Conservation (phyloP, 2,797 vertebrate species). For the Antennarius maculatus region DNA sequence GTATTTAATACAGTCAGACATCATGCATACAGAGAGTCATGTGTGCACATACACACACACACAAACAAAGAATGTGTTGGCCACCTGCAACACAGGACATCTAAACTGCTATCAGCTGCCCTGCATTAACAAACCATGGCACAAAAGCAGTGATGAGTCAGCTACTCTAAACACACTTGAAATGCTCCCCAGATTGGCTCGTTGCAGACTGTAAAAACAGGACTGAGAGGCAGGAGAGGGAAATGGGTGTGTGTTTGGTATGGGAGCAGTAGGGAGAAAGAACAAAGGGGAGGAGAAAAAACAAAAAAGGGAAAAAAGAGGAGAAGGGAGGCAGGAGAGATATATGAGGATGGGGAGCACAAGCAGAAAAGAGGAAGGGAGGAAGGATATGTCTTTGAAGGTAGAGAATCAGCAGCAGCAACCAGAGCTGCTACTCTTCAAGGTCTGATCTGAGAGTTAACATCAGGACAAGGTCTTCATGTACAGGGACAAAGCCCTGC, state of each 20-base stretch:
- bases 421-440: slow-evolving; percentile 37
- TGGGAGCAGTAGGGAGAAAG: slow-evolving; percentile 21
- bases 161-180: slow-evolving; percentile 73
- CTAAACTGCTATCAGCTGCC: slow-evolving; percentile 64
- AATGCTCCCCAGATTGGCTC: slow-evolving; percentile 50
- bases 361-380: slow-evolving; percentile 21
- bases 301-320: slow-evolving; percentile 19
- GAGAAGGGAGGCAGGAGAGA: slow-evolving; percentile 28
- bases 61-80: slow-evolving; percentile 41
- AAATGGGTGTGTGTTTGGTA: slow-evolving; percentile 9
- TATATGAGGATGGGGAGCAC: slow-evolving; percentile 34
- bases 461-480: slow-evolving; percentile 46
- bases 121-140: slow-evolving; percentile 63
- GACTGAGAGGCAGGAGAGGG: slow-evolving; percentile 8
- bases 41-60: slow-evolving; percentile 29
- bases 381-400: slow-evolving; percentile 56
- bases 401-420: slow-evolving; percentile 47
- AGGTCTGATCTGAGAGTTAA: slow-evolving; percentile 53
- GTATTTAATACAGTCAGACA: slow-evolving; percentile 58
- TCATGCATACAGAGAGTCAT: slow-evolving; percentile 42
- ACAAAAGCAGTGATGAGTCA: slow-evolving; percentile 68
- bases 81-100: slow-evolving; percentile 66
- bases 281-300: slow-evolving; percentile 23
- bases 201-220: slow-evolving; percentile 38
- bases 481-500: slow-evolving; percentile 9